Percentiles rank a stretch among this genome's conserved stretches.
These are phyloP conservation scores for Aleadryas rufinucha DNA, from an alignment of 2,113 vertebrate genomes.

Conservation along the genomic window DNA sequence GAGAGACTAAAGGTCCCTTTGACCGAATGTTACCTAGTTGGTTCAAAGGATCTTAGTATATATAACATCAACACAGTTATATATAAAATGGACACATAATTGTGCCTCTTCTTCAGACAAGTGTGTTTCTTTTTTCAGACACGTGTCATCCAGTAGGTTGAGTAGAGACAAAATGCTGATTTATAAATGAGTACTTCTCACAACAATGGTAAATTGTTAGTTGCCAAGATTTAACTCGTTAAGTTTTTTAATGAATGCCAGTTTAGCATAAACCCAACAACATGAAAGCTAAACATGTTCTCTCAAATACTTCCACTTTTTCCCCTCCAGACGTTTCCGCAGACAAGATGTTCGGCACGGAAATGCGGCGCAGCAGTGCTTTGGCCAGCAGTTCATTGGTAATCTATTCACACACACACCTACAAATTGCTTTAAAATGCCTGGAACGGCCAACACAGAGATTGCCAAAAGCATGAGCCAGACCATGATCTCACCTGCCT, in stretches of 20 bases:
- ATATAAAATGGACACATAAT: not conserved
- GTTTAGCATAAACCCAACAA: not conserved
- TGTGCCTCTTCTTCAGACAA: not conserved
- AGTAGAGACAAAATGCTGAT: not conserved
- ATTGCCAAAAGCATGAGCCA: not conserved
- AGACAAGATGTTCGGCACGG: slow-evolving; percentile 95
- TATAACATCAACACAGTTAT: not conserved
- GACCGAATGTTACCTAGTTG: not conserved
- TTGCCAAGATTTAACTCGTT: not conserved
- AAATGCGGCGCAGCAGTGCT: slow-evolving; percentile 94
- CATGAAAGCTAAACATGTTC: not conserved
- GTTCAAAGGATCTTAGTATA: not conserved
- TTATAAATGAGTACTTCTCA: not conserved
- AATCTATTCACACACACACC: not conserved
- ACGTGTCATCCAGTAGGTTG: not conserved
- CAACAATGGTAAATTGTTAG: not conserved
- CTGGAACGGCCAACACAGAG: not conserved
- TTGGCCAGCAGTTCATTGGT: slow-evolving; percentile 92
- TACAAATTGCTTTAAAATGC: not conserved
- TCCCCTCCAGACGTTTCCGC: slow-evolving; percentile 84
- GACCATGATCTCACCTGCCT: not conserved
- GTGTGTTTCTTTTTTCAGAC: not conserved
- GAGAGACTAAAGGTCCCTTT: not conserved
- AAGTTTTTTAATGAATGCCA: not conserved
- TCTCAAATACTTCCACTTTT: not conserved